Conservation (phyloP, 2,113 vertebrate genomes). For the Petrocephalus zakoni region DNA sequence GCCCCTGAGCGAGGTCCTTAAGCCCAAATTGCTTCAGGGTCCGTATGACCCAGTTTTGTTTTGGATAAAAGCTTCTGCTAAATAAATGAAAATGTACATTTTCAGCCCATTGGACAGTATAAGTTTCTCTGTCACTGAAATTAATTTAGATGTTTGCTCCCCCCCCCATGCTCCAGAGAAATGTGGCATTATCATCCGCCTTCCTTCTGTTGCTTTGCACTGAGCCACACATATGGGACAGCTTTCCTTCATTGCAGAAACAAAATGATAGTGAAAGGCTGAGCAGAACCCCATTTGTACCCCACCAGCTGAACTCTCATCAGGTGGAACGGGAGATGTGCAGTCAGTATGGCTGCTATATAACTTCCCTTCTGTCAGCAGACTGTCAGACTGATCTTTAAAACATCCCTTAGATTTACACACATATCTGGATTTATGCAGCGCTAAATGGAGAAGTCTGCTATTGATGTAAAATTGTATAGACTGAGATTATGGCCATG, state of each 20-base stretch:
- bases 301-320: not conserved
- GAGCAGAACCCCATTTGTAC: not conserved
- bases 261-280: not conserved
- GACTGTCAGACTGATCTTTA: not conserved
- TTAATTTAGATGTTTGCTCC: not conserved
- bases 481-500: not conserved
- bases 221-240: not conserved
- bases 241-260: not conserved
- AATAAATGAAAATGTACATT: not conserved
- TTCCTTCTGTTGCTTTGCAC: not conserved
- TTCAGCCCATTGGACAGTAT: not conserved
- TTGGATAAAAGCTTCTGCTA: not conserved
- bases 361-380: not conserved
- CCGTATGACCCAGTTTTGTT: not conserved
- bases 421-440: not conserved
- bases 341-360: not conserved
- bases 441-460: not conserved
- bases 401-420: not conserved
- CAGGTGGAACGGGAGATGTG: not conserved
- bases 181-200: not conserved
- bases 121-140: not conserved
- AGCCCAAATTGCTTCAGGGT: not conserved
- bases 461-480: not conserved
- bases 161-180: not conserved
- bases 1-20: not conserved